Percentiles rank a stretch among this genome's conserved stretches.
These are phyloP conservation scores for Actinia equina DNA, from an alignment of 64 coral and sea anemone species.

Conservation along the genomic window DNA sequence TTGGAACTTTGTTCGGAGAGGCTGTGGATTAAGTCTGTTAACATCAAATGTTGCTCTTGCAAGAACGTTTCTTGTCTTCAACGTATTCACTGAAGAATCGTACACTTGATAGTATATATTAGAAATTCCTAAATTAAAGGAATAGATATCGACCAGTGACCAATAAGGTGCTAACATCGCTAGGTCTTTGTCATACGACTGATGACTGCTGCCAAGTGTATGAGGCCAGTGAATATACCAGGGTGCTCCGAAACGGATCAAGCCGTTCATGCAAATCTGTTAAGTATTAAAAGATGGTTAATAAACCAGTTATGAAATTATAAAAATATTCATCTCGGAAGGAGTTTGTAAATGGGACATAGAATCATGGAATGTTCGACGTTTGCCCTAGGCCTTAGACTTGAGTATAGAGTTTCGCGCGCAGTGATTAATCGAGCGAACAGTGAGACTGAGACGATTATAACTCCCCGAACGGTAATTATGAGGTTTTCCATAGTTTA, in stretches of 20 bases:
- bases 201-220: conserved; percentile 28
- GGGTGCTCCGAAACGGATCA: conserved; percentile 31
- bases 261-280: conserved; percentile 41
- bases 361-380: too few relatives aligned
- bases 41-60: conserved; percentile 34
- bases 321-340: neutral
- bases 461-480: too few relatives aligned
- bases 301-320: neutral
- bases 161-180: conserved; percentile 53
- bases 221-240: conserved; percentile 31
- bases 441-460: too few relatives aligned
- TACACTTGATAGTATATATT: conserved; percentile 44
- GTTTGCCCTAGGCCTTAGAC: too few relatives aligned
- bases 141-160: conserved; percentile 13
- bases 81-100: neutral
- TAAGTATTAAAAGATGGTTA: too few relatives aligned
- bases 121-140: neutral
- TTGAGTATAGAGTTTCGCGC: too few relatives aligned
- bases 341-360: too few relatives aligned
- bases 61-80: neutral
- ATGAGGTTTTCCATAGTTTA: too few relatives aligned
- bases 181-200: neutral
- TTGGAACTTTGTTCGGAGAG: conserved; percentile 24
- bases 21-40: neutral
- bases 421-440: too few relatives aligned